A percentile compares a stretch with the other conserved stretches of the same genome.
These are phyloP conservation scores for Hephaestus fuliginosus DNA, from an alignment of 2,797 vertebrate genomes.

Conservation along the genomic window DNA sequence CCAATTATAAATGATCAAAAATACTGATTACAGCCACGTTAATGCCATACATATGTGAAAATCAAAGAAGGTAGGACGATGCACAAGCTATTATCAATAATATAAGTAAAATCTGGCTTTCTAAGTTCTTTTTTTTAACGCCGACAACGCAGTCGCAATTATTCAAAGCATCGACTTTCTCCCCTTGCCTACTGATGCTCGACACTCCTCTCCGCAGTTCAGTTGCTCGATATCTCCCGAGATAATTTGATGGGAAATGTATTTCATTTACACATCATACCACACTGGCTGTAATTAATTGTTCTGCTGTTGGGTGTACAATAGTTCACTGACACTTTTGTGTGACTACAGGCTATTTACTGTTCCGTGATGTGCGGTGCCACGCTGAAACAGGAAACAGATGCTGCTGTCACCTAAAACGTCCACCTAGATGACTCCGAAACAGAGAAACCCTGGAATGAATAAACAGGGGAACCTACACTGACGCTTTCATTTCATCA, in stretches of 20 bases:
- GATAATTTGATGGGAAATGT: conserved; percentile 85
- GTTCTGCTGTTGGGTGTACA: conserved; percentile 77
- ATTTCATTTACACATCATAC: conserved; percentile 86
- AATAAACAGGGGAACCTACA: conserved; percentile 37
- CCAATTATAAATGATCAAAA: not conserved
- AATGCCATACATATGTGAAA: not conserved
- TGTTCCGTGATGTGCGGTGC: conserved; percentile 64
- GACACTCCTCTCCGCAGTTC: conserved; percentile 75
- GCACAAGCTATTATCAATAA: conserved; percentile 27
- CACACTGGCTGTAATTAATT: conserved; percentile 87
- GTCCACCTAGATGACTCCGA: conserved; percentile 64
- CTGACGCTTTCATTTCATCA: conserved; percentile 3
- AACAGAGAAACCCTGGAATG: conserved; percentile 60
- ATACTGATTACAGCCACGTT: not conserved
- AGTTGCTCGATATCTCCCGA: conserved; percentile 79
- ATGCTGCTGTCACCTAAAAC: conserved; percentile 71
- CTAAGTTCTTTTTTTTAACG: conserved; percentile 46
- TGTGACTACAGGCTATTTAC: conserved; percentile 69
- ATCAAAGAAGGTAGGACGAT: not conserved
- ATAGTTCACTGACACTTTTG: conserved; percentile 86
- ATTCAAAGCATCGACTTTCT: conserved; percentile 74
- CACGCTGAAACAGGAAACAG: conserved; percentile 65
- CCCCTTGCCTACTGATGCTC: conserved; percentile 74
- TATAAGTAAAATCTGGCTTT: conserved; percentile 35
- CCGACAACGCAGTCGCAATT: conserved; percentile 72